These are phyloP conservation scores for Ostrea denselamellosa DNA, from an alignment of 1,140 invertebrate species.

Conservation along the genomic window DNA sequence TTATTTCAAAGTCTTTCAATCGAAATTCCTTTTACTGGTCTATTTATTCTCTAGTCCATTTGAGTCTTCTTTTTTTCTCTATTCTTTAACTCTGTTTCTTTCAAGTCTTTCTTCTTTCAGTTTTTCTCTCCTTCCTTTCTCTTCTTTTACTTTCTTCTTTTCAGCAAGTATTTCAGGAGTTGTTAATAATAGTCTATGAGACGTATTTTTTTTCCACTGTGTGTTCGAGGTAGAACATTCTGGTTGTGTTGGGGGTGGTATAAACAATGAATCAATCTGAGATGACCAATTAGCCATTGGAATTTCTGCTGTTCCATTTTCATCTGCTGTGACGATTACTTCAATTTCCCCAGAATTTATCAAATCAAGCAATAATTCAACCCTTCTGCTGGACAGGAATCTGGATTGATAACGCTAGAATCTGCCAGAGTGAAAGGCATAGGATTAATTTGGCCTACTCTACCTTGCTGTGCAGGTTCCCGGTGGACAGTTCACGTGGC, in stretches of 20 bases:
- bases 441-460: neutral
- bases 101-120: too few relatives aligned
- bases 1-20: too few relatives aligned
- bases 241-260: neutral
- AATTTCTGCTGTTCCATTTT: neutral
- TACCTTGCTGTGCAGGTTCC: neutral
- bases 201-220: neutral
- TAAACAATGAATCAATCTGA: neutral
- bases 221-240: too few relatives aligned
- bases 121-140: too few relatives aligned
- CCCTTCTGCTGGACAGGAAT: neutral
- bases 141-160: too few relatives aligned
- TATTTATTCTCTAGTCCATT: too few relatives aligned
- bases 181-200: conserved; percentile 23
- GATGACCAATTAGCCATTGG: neutral
- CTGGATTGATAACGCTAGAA: neutral
- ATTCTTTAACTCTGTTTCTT: too few relatives aligned
- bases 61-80: too few relatives aligned
- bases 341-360: neutral
- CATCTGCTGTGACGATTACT: conserved; percentile 24
- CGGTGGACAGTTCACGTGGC: neutral
- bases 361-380: too few relatives aligned
- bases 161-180: neutral
- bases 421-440: neutral
- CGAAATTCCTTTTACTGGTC: too few relatives aligned